Percentiles rank a stretch among this genome's conserved stretches.
Evolutionary conservation across 2,113 vertebrate species (phyloP).

Genomic region (Lynx canadensis): DNA sequence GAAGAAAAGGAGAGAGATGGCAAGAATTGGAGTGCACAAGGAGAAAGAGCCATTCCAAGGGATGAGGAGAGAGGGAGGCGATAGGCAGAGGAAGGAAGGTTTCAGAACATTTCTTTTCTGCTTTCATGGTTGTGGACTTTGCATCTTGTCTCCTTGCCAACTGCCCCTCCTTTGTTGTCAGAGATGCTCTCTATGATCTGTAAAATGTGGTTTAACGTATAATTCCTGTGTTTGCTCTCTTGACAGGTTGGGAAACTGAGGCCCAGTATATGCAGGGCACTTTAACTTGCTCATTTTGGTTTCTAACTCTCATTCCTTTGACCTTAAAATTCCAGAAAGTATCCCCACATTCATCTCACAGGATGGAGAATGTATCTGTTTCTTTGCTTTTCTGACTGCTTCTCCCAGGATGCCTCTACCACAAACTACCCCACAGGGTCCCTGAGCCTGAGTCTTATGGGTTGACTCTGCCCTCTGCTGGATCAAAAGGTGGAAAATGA

Average conservation of each 20-base stretch:
- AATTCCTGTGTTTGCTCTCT: not conserved
- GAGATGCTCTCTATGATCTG: not conserved
- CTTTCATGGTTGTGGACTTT: not conserved
- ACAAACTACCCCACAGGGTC: not conserved
- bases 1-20: not conserved
- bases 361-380: no score
- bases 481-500: slow-evolving; percentile 54
- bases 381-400: not conserved
- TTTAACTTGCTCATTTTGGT: not conserved
- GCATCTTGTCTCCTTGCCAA: not conserved
- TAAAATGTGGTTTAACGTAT: not conserved
- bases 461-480: slow-evolving; percentile 80
- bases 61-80: rapidly evolving
- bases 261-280: not conserved
- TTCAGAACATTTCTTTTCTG: rapidly evolving
- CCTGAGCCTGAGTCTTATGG: not conserved
- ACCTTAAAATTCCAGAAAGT: not conserved
- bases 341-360: not conserved
- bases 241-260: slow-evolving; percentile 24
- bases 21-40: rapidly evolving
- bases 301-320: not conserved
- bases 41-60: rapidly evolving
- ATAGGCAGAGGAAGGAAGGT: not conserved
- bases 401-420: not conserved
- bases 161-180: not conserved